phyloP scores from a whole-genome alignment of 2,888 invertebrate species.

The Cerceris ruficornis region DNA sequence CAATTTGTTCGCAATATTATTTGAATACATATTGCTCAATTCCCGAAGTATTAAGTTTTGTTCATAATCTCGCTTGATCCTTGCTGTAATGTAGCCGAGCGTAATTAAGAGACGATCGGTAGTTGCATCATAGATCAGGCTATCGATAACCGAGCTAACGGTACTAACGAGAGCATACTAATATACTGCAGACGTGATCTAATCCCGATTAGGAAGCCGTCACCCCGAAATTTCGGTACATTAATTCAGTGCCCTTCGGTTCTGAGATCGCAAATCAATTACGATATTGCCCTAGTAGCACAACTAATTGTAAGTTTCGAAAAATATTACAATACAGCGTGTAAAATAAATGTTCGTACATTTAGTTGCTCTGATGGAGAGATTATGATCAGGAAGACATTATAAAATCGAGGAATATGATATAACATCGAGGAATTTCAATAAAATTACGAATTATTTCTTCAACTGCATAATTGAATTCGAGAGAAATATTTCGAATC shows the following conservation, averaged over 20 bases:
- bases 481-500: too few species aligned
- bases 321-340: too few species aligned
- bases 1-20: too few species aligned
- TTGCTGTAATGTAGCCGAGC: background rate
- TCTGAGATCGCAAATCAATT: slow-evolving; percentile 1
- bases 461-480: too few species aligned
- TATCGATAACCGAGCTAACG: slow-evolving; percentile 37
- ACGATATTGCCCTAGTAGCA: background rate
- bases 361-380: background rate
- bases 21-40: too few species aligned
- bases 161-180: slow-evolving; percentile 39
- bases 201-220: slow-evolving; percentile 40
- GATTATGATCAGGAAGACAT: background rate
- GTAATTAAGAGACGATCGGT: slow-evolving; percentile 19
- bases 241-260: slow-evolving; percentile 16
- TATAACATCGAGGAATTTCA: background rate
- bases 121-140: slow-evolving; percentile 30
- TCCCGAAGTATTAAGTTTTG: background rate
- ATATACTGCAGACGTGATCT: slow-evolving; percentile 32
- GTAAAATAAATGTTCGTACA: background rate
- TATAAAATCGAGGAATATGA: too few species aligned
- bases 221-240: slow-evolving; percentile 27
- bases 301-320: too few species aligned
- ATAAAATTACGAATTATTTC: background rate
- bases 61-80: background rate